Percentiles rank a stretch among this genome's conserved stretches.
Conservation (phyloP, 2,888 invertebrate species). For the Schizotus pectinicornis region DNA sequence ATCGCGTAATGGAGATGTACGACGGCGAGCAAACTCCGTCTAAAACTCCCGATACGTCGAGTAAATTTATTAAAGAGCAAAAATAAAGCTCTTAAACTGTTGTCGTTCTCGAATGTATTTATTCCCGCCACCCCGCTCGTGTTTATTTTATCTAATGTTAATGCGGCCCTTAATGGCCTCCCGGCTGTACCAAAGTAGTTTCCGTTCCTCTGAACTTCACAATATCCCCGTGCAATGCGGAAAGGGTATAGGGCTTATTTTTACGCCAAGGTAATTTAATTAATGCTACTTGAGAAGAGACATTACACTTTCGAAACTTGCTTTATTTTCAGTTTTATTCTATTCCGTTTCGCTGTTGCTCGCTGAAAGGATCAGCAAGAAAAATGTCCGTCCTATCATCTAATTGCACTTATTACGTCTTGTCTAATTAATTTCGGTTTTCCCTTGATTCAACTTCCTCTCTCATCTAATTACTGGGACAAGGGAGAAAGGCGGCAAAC, state of each 20-base stretch:
- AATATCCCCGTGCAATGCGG: neutral
- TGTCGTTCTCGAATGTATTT: constrained; percentile 15
- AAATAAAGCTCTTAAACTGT: constrained; percentile 24
- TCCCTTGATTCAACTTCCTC: neutral
- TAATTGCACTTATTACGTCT: constrained; percentile 1
- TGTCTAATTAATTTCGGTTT: neutral
- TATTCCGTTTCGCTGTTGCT: neutral
- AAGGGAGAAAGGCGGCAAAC: no score
- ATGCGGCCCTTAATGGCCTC: constrained; percentile 12
- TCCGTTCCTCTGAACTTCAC: neutral
- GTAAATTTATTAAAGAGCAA: constrained; percentile 23
- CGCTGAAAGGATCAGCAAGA: neutral
- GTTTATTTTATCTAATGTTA: constrained; percentile 21
- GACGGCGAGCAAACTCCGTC: constrained; percentile 6
- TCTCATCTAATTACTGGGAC: neutral
- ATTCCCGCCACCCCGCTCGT: constrained; percentile 8
- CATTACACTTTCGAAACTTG: no score
- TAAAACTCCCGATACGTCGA: constrained; percentile 12
- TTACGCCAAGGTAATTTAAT: constrained; percentile 6
- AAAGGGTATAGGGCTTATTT: neutral
- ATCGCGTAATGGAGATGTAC: constrained; percentile 16
- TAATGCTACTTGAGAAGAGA: neutral
- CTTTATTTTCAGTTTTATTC: neutral
- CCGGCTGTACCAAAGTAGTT: constrained; percentile 3
- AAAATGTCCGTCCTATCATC: neutral